Evolutionary conservation across 2,888 invertebrate genomes (phyloP), one percentile per base, ranked within the genome.

Genomic region (Tipula unca): DNA sequence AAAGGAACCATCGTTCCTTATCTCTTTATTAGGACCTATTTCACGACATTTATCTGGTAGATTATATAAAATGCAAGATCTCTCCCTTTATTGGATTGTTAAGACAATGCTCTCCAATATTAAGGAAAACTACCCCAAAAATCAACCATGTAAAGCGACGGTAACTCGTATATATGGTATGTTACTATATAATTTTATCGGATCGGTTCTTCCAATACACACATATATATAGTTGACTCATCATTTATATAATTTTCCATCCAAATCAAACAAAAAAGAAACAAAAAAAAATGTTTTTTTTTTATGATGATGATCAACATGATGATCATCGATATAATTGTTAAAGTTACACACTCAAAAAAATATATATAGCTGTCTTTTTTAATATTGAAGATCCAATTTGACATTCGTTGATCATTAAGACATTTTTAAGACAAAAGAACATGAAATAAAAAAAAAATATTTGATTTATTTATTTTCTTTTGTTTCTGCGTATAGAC

Each of bases 401-500:
- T 69, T 69, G 69, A 69, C 69, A 69, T 69, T 69, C 69, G 69
- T 69, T 69, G 69, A 69, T 69, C 69, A 69, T 69, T 69, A 69
- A 69, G 69, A 69, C 69, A 69, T 69, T 69, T 69, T 69, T 69
- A 17, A 69, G 25, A 69, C 69, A 69, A 69, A 69, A 69, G 69
- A 69, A 69, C 69, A 69, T 10, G 10, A 69, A 69, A 69, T 25
- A 69, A 3, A 32, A 32, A 32, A 32, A 32, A 32, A 10, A 48
- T 48, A 5, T 25, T 69, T 25, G 25, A 10, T 25, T 69, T 20
- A 25, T 25, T 69, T 69, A 20, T 25, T 10, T 69, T 69, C 69
- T 69, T 69, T 69, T 69, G 69, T 25, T 69, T 69, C 69, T 69
- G 69, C 17, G 48, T 54, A 54, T 39, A 39, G 6, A 8, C 10